These are phyloP conservation scores for Parazoanthus swiftii DNA, from an alignment of 92 coral and sea anemone species.

Conservation along the genomic window DNA sequence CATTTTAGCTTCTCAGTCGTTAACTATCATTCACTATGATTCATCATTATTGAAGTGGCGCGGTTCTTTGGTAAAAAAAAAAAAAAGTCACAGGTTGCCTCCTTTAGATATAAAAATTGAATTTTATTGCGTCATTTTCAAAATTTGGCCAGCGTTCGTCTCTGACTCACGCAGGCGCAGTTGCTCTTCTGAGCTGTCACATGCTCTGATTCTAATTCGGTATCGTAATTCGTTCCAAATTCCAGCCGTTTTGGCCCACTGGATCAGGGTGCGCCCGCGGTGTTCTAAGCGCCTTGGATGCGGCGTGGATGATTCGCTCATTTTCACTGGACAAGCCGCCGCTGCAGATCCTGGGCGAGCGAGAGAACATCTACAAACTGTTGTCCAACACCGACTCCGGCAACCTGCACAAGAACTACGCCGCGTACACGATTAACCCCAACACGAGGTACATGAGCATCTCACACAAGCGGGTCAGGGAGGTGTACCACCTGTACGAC, in stretches of 20 bases:
- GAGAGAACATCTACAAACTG: slow-evolving; percentile 92
- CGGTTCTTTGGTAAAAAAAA: no score
- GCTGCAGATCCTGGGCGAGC: slow-evolving; percentile 87
- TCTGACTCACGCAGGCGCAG: no score
- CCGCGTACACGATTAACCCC: slow-evolving; percentile 88
- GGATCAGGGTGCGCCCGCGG: slow-evolving; percentile 99
- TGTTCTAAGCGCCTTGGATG: slow-evolving; percentile 94
- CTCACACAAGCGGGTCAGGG: slow-evolving; percentile 80
- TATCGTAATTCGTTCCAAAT: neutral
- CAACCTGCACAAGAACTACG: slow-evolving; percentile 85
- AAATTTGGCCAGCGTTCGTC: neutral
- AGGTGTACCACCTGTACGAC: slow-evolving; percentile 91
- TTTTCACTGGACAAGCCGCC: slow-evolving; percentile 95
- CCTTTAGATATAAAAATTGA: no score
- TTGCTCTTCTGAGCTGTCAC: neutral
- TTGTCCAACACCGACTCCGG: slow-evolving; percentile 82
- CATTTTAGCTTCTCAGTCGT: no score
- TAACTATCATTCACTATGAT: no score
- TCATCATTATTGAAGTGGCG: no score
- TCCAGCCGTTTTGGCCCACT: slow-evolving; percentile 99
- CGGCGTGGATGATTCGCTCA: slow-evolving; percentile 98
- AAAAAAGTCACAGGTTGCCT: no score
- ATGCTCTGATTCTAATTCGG: neutral
- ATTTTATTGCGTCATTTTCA: no score
- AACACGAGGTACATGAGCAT: slow-evolving; percentile 78